phyloP scores from a whole-genome alignment of 2,888 invertebrate genomes.

The Argyra leucocephala region DNA sequence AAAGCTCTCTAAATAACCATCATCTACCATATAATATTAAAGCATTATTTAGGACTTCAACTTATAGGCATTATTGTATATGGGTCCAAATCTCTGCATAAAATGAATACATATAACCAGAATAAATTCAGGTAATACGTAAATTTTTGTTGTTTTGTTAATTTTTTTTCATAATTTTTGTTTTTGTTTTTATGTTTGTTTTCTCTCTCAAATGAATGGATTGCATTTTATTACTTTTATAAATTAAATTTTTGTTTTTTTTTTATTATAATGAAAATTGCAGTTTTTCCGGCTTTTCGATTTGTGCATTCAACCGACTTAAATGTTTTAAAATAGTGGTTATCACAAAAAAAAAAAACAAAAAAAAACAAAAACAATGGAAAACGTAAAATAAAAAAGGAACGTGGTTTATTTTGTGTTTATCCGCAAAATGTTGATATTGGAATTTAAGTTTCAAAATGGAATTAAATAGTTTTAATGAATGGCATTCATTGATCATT shows the following conservation, averaged over 20 bases:
- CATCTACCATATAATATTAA: neutral
- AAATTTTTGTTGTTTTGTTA: neutral
- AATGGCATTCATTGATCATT: conserved; percentile 1
- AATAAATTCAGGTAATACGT: neutral
- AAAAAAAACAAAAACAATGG: no score
- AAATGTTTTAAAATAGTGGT: conserved; percentile 10
- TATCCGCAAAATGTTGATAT: conserved; percentile 1
- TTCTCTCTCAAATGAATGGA: no score
- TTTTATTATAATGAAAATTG: conserved; percentile 6
- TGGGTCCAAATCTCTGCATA: no score
- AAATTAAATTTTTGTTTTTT: neutral
- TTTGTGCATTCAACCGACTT: conserved; percentile 9
- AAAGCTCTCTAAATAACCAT: neutral
- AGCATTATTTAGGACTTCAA: neutral
- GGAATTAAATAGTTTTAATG: conserved; percentile 6
- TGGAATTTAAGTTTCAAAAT: conserved; percentile 3
- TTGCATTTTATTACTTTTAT: conserved; percentile 1
- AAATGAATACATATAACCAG: neutral
- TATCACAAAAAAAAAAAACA: no score
- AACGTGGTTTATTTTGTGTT: conserved; percentile 4
- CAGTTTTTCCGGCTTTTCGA: conserved; percentile 4
- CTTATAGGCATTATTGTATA: no score
- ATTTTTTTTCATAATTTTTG: no score
- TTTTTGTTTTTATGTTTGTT: neutral
- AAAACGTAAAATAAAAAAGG: neutral